These are phyloP conservation scores for Crenuchus spilurus DNA, from an alignment of 2,797 vertebrate species.

Conservation along the genomic window DNA sequence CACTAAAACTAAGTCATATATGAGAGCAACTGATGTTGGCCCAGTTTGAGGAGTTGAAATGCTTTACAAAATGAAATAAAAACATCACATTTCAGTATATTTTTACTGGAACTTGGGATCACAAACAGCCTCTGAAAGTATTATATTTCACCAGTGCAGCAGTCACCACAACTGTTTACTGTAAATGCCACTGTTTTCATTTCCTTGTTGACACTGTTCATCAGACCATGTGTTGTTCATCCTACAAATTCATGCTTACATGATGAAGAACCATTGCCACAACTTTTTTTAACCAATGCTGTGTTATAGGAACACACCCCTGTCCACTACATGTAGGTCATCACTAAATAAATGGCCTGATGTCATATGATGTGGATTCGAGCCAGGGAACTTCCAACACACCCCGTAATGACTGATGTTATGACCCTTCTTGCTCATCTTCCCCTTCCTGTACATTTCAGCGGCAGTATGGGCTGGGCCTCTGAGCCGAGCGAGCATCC, in stretches of 20 bases:
- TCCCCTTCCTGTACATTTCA: not conserved
- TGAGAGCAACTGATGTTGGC: too few species aligned
- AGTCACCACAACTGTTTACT: not conserved
- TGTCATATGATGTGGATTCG: slow-evolving; percentile 30
- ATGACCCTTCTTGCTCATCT: not conserved
- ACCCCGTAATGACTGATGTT: slow-evolving; percentile 5
- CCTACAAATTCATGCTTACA: not conserved
- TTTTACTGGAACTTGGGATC: too few species aligned
- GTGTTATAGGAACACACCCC: not conserved
- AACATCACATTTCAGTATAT: too few species aligned
- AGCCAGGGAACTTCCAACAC: slow-evolving; percentile 40
- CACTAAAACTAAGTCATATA: too few species aligned
- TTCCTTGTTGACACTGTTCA: not conserved
- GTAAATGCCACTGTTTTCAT: not conserved
- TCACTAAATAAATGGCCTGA: slow-evolving; percentile 26
- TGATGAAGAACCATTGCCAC: not conserved
- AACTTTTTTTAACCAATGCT: not conserved
- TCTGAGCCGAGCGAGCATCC: slow-evolving; percentile 60
- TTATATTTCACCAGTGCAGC: too few species aligned
- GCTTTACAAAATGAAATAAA: too few species aligned
- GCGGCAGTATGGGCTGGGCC: slow-evolving; percentile 50
- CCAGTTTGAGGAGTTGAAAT: too few species aligned
- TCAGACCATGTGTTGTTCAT: not conserved
- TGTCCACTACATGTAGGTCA: not conserved
- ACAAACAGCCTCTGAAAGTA: too few species aligned